Evolutionary conservation across 2,113 vertebrate genomes (phyloP), one percentile per base, ranked within the genome.

Genomic region (Hymenochirus boettgeri): DNA sequence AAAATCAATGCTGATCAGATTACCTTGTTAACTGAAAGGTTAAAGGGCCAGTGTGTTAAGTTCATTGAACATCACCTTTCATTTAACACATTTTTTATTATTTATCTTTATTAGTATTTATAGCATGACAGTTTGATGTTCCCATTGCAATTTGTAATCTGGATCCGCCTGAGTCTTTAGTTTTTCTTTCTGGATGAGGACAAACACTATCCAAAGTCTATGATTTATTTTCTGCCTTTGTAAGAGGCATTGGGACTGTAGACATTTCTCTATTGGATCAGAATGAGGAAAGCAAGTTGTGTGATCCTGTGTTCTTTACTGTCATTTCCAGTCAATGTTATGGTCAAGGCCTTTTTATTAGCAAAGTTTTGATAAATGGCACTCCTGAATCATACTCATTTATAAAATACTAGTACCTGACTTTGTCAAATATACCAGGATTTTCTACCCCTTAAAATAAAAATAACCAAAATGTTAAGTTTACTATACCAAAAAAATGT

Each of bases 1-100:
- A 90, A 95, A 97, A 96, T 96, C 91, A 92, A 93, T 97, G 89
- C 75, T 87, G 92, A 93, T 91, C 89, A 94, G 89, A 95, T 94
- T 90, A 92, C 85, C 87, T 90, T 86, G 89, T 93, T 91, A 87
- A 87, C 85, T 89, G 90, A 82, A 86, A 88, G 89, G 92, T 88
- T 89, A 89, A 83, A 82, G 85, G 87, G 86, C 81, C 79, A 82
- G 79, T 81, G 80, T 87, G 83, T 81, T 86, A 88, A 85, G 89
- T 91, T 90, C 88, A 90, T 79, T 85, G 86, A 83, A 87, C 84
- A 87, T 85, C 85, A 88, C 83, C 86, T 88, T 88, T 85, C 86
- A 88, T 89, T 89, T 87, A 83, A 83, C 85, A 82, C 81, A 87
- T 88, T 79, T 85, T 83, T 86, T 79, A 85, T 87, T 89, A 88